Base-by-base conservation (phyloP, 2,113 vertebrate genomes). In the Ictalurus punctatus region DNA sequence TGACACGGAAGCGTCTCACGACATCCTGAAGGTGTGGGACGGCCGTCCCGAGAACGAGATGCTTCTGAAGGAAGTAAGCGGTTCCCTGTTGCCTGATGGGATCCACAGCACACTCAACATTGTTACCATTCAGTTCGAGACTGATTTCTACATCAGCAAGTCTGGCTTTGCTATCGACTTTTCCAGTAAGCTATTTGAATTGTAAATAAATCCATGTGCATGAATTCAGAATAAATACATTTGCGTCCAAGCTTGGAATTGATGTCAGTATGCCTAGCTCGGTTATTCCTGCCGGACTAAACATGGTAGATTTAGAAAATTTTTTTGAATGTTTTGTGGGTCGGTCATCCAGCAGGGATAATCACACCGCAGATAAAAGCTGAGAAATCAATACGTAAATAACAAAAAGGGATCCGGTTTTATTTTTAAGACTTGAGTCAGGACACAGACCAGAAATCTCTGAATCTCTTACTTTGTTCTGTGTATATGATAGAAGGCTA, bases 71-170 rank as follows among this genome's bases (percentile, higher is more conserved):
- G 98, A 99, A 96, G 96, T 99, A 4, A 99, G 98, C 91, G 98
- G 98, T 25, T 99, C 98, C 0, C 96, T 99, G 92, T 94, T 99
- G 92, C 98, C 98, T 3, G 98, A 99, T 89, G 97, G 98, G 87
- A 98, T 99, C 92, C 98, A 99, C 92, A 99, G 97, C 91, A 99
- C 98, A 5, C 98, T 99, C 91, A 99, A 99, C 88, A 59, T 97
- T 16, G 97, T 99, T 86, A 98, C 97, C 83, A 96, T 99, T 90
- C 98, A 99, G 92, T 99, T 99, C 78, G 98, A 99, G 94, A 99
- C 98, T 0, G 98, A 99, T 92, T 99, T 99, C 93, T 99, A 99
- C 90, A 99, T 99, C 94, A 99, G 98, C 94, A 99, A 99, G 94
- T 99, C 98, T 61, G 98, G 98, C 92, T 99, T 99, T 52, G 98